These are phyloP conservation scores for Alouatta caraya DNA, from an alignment of 2,797 vertebrate genomes.

Conservation along the genomic window DNA sequence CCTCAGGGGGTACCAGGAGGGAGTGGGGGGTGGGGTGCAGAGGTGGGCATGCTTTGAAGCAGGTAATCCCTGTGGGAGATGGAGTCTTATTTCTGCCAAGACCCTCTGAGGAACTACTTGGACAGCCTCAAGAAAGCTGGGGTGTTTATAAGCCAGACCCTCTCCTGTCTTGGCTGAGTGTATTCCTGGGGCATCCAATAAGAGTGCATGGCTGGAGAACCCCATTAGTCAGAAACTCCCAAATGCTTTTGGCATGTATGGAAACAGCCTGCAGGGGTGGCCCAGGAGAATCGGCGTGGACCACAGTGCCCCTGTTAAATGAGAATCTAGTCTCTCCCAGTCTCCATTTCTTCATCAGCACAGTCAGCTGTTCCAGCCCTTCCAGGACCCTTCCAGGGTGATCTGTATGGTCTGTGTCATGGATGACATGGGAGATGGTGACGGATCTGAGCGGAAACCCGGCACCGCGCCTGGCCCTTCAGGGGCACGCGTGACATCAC, in stretches of 20 bases:
- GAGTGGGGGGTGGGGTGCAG: fast-evolving
- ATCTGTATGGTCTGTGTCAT: fast-evolving
- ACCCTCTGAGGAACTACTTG: fast-evolving
- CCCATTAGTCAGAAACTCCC: not conserved
- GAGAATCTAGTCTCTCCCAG: no score
- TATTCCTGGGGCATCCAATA: not conserved
- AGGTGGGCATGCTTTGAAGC: fast-evolving
- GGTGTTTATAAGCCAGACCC: not conserved
- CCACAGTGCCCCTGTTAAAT: fast-evolving
- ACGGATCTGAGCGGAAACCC: fast-evolving
- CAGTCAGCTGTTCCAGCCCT: fast-evolving
- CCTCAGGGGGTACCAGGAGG: fast-evolving
- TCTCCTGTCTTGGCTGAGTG: fast-evolving
- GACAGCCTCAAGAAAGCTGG: not conserved
- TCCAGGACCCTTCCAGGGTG: not conserved
- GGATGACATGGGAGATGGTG: fast-evolving
- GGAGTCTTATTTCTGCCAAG: not conserved
- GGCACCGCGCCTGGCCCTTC: fast-evolving
- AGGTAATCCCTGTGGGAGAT: not conserved
- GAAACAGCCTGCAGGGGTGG: fast-evolving
- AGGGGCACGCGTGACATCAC: not conserved
- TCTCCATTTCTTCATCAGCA: not conserved
- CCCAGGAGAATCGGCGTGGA: not conserved
- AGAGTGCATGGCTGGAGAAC: fast-evolving
- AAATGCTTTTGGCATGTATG: fast-evolving